A percentile compares a stretch with the other conserved stretches of the same genome.
Conservation (phyloP, 2,888 invertebrate species). For the Automeris io region DNA sequence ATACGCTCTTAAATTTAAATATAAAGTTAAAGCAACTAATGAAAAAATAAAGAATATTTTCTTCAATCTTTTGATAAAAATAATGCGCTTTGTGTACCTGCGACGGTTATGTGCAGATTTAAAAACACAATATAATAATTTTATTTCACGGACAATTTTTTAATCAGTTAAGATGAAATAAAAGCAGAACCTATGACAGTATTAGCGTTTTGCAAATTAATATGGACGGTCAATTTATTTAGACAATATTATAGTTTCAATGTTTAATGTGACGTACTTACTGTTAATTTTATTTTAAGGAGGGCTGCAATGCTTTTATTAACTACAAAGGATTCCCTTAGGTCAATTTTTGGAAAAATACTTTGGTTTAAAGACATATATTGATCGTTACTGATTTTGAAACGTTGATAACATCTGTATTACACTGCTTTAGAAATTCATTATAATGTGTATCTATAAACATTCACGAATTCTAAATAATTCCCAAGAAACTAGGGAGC, state of each 20-base stretch:
- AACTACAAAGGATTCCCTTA: background rate
- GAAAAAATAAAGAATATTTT: too few relatives aligned
- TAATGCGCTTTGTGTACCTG: too few relatives aligned
- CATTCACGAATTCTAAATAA: too few relatives aligned
- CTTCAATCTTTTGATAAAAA: too few relatives aligned
- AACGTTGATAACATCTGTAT: too few relatives aligned
- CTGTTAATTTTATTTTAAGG: background rate
- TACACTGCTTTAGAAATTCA: too few relatives aligned
- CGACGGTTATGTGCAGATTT: too few relatives aligned
- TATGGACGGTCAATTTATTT: conserved; percentile 67
- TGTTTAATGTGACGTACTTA: conserved; percentile 4
- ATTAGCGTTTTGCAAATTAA: conserved; percentile 59
- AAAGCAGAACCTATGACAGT: conserved; percentile 38
- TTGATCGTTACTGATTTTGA: conserved; percentile 1
- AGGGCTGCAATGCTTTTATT: background rate
- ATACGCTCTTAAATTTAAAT: conserved; percentile 57
- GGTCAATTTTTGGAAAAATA: background rate
- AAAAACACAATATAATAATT: too few relatives aligned
- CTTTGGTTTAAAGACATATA: conserved; percentile 1
- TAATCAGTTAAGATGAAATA: conserved; percentile 34
- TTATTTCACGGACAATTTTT: conserved; percentile 15
- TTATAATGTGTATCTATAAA: too few relatives aligned
- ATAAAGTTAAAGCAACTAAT: too few relatives aligned
- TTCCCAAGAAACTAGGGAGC: too few relatives aligned
- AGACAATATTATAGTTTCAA: conserved; percentile 27